Evolutionary conservation across 2,113 vertebrate species (phyloP).

Genomic region (Salvator merianae): DNA sequence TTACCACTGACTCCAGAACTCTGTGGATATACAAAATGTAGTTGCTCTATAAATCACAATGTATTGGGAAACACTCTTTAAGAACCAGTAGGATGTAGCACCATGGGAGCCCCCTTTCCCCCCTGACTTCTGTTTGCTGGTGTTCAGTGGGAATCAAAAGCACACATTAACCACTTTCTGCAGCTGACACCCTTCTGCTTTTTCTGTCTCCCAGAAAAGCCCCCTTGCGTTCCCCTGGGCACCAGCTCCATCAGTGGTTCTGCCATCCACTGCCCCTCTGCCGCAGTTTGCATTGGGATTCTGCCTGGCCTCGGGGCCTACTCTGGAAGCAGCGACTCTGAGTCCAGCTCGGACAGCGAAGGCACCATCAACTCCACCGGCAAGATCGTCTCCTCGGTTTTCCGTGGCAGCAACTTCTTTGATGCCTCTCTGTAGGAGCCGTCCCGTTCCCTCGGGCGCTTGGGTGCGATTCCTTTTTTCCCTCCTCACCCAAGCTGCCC

Average conservation of each 20-base stretch:
- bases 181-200: fast-evolving
- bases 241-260: conserved; percentile 67
- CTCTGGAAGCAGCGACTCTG: conserved; percentile 95
- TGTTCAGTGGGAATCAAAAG: too few relatives aligned
- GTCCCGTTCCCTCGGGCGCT: conserved; percentile 44
- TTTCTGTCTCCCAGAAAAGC: conserved; percentile 63
- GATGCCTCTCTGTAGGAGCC: conserved; percentile 68
- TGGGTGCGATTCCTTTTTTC: background rate
- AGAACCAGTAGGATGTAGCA: too few relatives aligned
- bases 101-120: too few relatives aligned
- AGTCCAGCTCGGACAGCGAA: conserved; percentile 97
- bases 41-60: too few relatives aligned
- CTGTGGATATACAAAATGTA: too few relatives aligned
- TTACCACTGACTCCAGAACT: too few relatives aligned
- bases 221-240: conserved; percentile 63
- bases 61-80: too few relatives aligned
- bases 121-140: too few relatives aligned
- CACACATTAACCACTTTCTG: background rate
- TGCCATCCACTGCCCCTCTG: conserved; percentile 87
- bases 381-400: conserved; percentile 84
- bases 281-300: conserved; percentile 93
- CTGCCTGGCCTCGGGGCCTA: conserved; percentile 92
- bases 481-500: conserved; percentile 34
- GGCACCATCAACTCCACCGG: conserved; percentile 88
- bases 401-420: conserved; percentile 78